Percentiles rank a stretch among this genome's conserved stretches.
phyloP scores from a whole-genome alignment of 2,888 invertebrate genomes.

The Mythimna albipuncta region DNA sequence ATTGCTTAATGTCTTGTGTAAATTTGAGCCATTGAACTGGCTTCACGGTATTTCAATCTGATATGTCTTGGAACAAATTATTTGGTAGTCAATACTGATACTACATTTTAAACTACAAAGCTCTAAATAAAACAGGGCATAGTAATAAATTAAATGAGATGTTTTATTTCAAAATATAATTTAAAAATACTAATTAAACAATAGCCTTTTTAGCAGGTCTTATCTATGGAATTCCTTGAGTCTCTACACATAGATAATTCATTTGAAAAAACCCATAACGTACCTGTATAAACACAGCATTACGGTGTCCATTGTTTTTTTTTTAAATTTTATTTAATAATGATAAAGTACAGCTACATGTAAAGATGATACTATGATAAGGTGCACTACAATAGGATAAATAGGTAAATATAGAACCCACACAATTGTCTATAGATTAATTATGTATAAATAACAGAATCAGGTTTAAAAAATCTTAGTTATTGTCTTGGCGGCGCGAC shows the following conservation, averaged over 20 bases:
- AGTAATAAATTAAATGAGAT: not conserved
- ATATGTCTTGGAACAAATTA: not conserved
- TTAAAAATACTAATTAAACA: not conserved
- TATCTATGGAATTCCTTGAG: not conserved
- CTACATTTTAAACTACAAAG: not conserved
- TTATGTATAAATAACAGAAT: too few species aligned
- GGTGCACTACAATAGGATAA: too few species aligned
- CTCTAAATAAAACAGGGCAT: not conserved
- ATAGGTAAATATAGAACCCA: too few species aligned
- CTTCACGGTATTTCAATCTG: conserved; percentile 14
- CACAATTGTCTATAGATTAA: too few species aligned
- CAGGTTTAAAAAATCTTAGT: too few species aligned
- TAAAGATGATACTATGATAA: too few species aligned
- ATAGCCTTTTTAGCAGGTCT: not conserved
- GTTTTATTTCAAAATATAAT: not conserved
- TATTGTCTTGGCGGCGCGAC: not conserved
- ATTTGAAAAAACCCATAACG: not conserved
- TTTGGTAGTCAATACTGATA: not conserved
- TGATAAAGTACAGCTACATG: too few species aligned
- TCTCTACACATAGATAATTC: not conserved
- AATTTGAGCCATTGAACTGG: conserved; percentile 34
- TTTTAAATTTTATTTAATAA: too few species aligned
- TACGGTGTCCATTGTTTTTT: not conserved
- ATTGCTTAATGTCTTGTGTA: conserved; percentile 28
- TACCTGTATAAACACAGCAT: not conserved